A percentile compares a stretch with the other conserved stretches of the same genome.
Conservation (phyloP, 2,113 vertebrate genomes). For the Eublepharis macularius region DNA sequence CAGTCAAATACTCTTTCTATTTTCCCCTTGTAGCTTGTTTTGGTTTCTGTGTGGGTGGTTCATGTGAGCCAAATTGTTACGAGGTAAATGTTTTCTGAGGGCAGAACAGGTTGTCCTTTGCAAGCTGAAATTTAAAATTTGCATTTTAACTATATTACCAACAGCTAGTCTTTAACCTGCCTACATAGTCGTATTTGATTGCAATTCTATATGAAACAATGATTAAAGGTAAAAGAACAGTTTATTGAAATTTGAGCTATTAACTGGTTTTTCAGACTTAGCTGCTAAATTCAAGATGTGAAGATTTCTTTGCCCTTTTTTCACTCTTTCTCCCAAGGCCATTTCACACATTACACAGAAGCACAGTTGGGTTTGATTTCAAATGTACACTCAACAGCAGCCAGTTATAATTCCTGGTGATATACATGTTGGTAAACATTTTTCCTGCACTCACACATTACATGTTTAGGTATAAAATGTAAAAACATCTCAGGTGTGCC, state of each 20-base stretch:
- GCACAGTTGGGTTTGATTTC: background rate
- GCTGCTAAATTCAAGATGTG: background rate
- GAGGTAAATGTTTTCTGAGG: constrained; percentile 65
- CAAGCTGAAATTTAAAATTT: constrained; percentile 51
- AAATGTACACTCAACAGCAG: background rate
- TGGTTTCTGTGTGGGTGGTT: constrained; percentile 78
- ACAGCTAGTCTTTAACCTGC: background rate
- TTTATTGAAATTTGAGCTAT: background rate
- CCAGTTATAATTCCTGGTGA: background rate
- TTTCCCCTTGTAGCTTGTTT: constrained; percentile 60
- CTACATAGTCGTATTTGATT: too few species aligned
- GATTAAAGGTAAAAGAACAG: background rate
- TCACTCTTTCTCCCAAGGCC: background rate
- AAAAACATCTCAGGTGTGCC: too few species aligned
- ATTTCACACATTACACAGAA: background rate
- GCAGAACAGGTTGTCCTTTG: constrained; percentile 63
- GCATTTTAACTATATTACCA: constrained; percentile 5
- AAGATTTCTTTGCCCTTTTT: background rate
- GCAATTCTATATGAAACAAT: background rate
- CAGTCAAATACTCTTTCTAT: constrained; percentile 60
- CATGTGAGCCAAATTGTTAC: constrained; percentile 78
- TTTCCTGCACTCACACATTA: background rate
- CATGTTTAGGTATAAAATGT: background rate
- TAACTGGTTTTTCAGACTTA: background rate
- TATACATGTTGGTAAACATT: background rate